Evolutionary conservation across 2,888 invertebrate species (phyloP).

Genomic region (Agrotis ipsilon): DNA sequence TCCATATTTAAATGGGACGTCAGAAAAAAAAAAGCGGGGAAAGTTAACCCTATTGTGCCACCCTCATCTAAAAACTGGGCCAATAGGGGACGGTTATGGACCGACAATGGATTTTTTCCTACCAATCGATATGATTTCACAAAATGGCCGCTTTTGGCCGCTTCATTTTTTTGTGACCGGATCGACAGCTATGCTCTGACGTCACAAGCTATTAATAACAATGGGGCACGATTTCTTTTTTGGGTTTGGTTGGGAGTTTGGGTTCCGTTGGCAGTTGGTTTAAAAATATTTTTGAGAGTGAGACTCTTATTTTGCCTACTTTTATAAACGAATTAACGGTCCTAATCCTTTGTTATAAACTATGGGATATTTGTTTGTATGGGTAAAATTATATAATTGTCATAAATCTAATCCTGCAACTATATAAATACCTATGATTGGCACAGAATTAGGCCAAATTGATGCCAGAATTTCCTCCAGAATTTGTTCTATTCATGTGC

Average conservation of each 20-base stretch:
- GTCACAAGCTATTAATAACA: conserved; percentile 65
- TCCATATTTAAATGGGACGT: conserved; percentile 81
- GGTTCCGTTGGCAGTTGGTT: conserved; percentile 29
- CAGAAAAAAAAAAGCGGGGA: conserved; percentile 82
- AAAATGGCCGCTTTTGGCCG: conserved; percentile 84
- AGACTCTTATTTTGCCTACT: background rate
- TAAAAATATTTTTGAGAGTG: conserved; percentile 1
- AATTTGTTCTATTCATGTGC: no score
- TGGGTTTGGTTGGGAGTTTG: conserved; percentile 32
- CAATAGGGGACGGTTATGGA: conserved; percentile 84
- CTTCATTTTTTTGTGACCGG: conserved; percentile 65
- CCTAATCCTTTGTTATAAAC: background rate
- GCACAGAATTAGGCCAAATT: background rate
- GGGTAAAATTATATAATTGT: background rate
- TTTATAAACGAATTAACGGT: background rate
- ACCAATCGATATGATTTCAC: conserved; percentile 88
- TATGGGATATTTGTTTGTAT: no score
- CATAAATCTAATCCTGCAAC: background rate
- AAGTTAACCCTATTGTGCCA: conserved; percentile 83
- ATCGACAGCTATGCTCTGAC: conserved; percentile 65
- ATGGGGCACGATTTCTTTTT: conserved; percentile 50
- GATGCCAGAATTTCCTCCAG: no score
- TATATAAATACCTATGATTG: background rate
- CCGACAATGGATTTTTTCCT: conserved; percentile 87
- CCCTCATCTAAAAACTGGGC: conserved; percentile 89